Evolutionary conservation across 2,888 invertebrate species (phyloP).

Genomic region (Lasioglossum pauxillum): DNA sequence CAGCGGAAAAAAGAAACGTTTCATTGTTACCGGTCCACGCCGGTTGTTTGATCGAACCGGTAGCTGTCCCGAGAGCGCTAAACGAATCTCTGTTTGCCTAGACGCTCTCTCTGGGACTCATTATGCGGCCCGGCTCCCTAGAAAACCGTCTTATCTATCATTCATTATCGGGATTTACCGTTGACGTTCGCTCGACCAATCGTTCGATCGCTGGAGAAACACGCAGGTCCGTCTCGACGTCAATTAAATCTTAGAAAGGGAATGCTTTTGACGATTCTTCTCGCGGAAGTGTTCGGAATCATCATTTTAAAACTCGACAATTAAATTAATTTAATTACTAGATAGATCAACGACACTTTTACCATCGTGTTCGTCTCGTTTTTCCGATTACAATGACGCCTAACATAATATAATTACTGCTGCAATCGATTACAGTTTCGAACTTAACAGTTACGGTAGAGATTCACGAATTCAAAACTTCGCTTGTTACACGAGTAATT

Average conservation of each 20-base stretch:
- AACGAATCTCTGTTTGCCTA: slow-evolving; percentile 69
- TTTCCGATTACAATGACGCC: neutral
- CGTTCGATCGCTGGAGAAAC: neutral
- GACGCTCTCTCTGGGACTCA: slow-evolving; percentile 4
- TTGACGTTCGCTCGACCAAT: slow-evolving; percentile 42
- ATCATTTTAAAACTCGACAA: neutral
- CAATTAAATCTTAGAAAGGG: neutral
- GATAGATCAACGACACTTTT: no score
- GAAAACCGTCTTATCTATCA: slow-evolving; percentile 32
- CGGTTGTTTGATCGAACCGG: slow-evolving; percentile 76
- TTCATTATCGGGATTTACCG: slow-evolving; percentile 44
- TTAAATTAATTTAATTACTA: neutral
- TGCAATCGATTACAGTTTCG: neutral
- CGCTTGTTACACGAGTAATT: no score
- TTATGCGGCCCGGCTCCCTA: slow-evolving; percentile 12
- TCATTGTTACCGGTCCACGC: slow-evolving; percentile 52
- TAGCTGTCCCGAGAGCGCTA: slow-evolving; percentile 71
- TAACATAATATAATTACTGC: neutral
- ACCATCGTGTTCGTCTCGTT: neutral
- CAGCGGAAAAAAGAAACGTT: slow-evolving; percentile 21
- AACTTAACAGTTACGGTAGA: neutral
- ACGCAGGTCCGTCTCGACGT: neutral
- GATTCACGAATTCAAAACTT: neutral
- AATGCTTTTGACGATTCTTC: neutral
- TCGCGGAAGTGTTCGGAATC: neutral